These are phyloP conservation scores for Zenarchopterus dispar DNA, from an alignment of 2,797 vertebrate species.

Conservation along the genomic window DNA sequence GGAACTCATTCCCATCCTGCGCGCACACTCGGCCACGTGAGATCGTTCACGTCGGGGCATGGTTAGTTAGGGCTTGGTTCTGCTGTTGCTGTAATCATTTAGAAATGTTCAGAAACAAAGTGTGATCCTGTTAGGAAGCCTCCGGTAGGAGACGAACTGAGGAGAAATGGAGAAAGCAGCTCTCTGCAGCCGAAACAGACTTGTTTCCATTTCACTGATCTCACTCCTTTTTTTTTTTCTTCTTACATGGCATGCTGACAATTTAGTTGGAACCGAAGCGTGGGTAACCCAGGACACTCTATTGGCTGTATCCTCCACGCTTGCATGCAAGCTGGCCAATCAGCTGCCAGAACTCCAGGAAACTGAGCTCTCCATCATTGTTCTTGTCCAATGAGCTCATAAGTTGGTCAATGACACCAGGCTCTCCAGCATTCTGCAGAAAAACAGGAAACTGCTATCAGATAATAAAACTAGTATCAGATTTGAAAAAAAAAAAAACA, in stretches of 20 bases:
- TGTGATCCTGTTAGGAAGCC: no score
- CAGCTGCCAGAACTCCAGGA: slow-evolving; percentile 81
- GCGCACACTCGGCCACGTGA: no score
- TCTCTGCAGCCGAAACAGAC: slow-evolving; percentile 4
- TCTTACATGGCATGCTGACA: slow-evolving; percentile 10
- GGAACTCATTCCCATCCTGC: slow-evolving; percentile 11
- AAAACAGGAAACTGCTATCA: slow-evolving; percentile 46
- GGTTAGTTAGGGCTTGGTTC: no score
- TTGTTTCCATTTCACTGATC: slow-evolving; percentile 51
- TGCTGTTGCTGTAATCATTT: no score
- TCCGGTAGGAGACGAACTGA: no score
- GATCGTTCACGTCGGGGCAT: no score
- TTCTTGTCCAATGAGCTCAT: slow-evolving; percentile 78
- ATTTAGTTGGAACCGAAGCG: slow-evolving; percentile 11
- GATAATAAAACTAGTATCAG: background rate
- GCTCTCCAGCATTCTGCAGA: slow-evolving; percentile 68
- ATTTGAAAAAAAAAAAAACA: background rate
- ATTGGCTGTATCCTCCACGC: slow-evolving; percentile 72
- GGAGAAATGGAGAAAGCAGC: no score
- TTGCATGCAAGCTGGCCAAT: slow-evolving; percentile 76
- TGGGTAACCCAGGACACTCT: slow-evolving; percentile 31
- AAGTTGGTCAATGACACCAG: slow-evolving; percentile 60
- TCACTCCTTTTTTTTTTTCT: slow-evolving; percentile 9
- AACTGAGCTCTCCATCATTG: slow-evolving; percentile 78
- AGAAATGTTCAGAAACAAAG: no score